Evolutionary conservation across 2,797 vertebrate species (phyloP).

Genomic region (Jordanella pulchra): DNA sequence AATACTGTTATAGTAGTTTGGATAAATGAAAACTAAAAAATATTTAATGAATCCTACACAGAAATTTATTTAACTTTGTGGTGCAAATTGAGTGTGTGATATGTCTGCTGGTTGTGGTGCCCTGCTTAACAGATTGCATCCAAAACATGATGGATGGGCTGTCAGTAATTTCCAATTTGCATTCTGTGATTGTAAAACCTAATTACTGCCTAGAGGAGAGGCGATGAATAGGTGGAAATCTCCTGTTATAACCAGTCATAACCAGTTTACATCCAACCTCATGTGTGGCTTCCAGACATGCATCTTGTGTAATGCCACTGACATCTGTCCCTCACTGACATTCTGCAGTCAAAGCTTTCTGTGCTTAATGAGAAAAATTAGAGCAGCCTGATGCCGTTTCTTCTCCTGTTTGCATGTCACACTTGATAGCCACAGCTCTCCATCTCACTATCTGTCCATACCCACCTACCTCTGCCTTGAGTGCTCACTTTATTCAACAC

Average conservation of each 20-base stretch:
- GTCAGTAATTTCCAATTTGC: constrained; percentile 69
- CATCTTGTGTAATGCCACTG: constrained; percentile 26
- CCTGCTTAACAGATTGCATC: constrained; percentile 53
- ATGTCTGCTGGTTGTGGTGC: constrained; percentile 37
- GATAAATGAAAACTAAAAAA: constrained; percentile 39
- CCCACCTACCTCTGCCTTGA: not conserved
- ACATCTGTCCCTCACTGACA: constrained; percentile 32
- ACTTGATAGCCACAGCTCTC: constrained; percentile 21
- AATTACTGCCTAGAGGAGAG: constrained; percentile 57
- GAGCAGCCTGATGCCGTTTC: constrained; percentile 21
- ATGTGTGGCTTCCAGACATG: constrained; percentile 6
- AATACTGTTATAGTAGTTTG: not conserved
- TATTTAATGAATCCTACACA: constrained; percentile 20
- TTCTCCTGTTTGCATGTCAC: constrained; percentile 28
- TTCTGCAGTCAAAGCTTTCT: constrained; percentile 20
- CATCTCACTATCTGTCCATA: constrained; percentile 18
- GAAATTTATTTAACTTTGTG: constrained; percentile 29
- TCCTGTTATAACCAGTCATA: constrained; percentile 26
- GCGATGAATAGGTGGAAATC: constrained; percentile 31
- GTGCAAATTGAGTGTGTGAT: constrained; percentile 42
- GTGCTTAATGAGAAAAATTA: constrained; percentile 40
- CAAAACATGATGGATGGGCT: constrained; percentile 63
- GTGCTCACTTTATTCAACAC: constrained; percentile 38
- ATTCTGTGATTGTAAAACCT: constrained; percentile 64
- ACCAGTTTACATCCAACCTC: constrained; percentile 34